A percentile compares a stretch with the other conserved stretches of the same genome.
Evolutionary conservation across 2,888 invertebrate genomes (phyloP).

Genomic region (Troilus luridus): DNA sequence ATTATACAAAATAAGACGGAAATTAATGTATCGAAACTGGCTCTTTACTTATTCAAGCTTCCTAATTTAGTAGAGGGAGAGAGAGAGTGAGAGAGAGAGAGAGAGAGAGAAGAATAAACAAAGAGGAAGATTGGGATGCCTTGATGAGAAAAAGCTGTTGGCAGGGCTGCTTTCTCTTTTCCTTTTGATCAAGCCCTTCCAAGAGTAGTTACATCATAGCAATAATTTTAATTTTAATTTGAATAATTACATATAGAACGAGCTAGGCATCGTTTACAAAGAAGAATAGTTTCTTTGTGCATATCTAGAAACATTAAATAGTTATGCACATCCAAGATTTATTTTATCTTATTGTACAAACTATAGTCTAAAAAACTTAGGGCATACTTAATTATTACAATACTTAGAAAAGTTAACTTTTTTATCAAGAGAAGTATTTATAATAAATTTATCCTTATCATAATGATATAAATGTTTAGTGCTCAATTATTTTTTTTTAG

Average conservation of each 20-base stretch:
- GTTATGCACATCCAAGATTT: no score
- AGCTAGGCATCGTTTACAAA: background rate
- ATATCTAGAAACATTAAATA: background rate
- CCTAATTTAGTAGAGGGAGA: background rate
- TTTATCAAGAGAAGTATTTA: no score
- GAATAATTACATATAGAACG: background rate
- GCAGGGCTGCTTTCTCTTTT: constrained; percentile 14
- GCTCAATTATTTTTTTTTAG: no score
- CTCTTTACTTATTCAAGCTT: background rate
- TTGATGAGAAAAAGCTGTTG: constrained; percentile 51
- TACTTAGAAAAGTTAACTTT: no score
- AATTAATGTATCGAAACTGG: background rate
- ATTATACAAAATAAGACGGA: background rate
- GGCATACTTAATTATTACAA: no score
- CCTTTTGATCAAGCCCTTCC: constrained; percentile 15
- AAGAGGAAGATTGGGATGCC: background rate
- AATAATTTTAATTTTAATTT: constrained; percentile 37
- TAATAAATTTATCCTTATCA: no score
- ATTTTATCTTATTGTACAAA: no score
- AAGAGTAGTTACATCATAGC: constrained; percentile 49
- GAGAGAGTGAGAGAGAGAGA: no score
- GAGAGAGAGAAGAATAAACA: background rate
- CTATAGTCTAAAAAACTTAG: no score
- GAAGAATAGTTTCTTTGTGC: background rate
- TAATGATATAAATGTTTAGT: no score